These are phyloP conservation scores for Lithosia quadra DNA, from an alignment of 2,888 invertebrate genomes.

Conservation along the genomic window DNA sequence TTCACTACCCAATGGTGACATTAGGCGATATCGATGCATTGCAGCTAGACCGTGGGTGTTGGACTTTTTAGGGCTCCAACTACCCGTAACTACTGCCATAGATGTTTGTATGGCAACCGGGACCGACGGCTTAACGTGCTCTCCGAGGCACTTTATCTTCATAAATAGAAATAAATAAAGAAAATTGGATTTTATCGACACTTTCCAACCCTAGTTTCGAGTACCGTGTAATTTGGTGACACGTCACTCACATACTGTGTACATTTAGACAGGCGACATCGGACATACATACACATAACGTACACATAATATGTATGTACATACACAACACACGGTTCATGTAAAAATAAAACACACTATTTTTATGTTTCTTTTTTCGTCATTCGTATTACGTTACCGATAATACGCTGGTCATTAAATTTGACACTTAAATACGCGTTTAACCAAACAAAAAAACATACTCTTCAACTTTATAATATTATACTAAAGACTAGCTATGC, in stretches of 20 bases:
- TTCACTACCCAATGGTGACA: too few species aligned
- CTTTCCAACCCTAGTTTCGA: slow-evolving; percentile 40
- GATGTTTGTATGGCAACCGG: too few species aligned
- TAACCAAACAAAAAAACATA: too few species aligned
- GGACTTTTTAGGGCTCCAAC: too few species aligned
- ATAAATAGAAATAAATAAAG: neutral
- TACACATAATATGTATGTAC: neutral
- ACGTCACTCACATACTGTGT: slow-evolving; percentile 52
- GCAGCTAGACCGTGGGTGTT: too few species aligned
- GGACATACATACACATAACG: slow-evolving; percentile 17
- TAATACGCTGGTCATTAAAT: neutral
- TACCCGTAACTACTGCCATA: too few species aligned
- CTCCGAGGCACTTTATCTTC: too few species aligned
- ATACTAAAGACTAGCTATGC: too few species aligned
- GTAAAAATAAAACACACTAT: neutral
- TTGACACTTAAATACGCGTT: neutral
- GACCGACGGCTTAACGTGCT: too few species aligned
- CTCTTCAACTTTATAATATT: too few species aligned
- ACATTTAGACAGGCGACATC: slow-evolving; percentile 40
- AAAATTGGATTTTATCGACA: slow-evolving; percentile 32
- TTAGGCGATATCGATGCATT: too few species aligned
- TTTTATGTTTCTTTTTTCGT: neutral
- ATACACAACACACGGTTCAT: slow-evolving; percentile 12
- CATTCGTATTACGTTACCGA: neutral
- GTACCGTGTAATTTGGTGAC: slow-evolving; percentile 64